Conservation (phyloP, 2,113 vertebrate species). For the Strigops habroptila region DNA sequence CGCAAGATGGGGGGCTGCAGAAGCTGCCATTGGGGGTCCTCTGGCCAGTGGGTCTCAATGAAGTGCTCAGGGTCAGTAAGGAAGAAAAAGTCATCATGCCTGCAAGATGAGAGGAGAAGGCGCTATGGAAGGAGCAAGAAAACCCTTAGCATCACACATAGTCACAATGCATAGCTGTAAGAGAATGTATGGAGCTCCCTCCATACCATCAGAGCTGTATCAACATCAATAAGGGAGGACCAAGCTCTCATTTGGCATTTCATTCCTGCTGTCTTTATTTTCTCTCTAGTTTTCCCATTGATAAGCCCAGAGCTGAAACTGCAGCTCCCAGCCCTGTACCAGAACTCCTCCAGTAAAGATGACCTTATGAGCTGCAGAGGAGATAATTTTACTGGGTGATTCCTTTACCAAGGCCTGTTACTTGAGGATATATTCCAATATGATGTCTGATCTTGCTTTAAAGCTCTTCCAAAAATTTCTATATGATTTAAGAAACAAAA, state of each 20-base stretch:
- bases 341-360: neutral
- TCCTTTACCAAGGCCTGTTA: neutral
- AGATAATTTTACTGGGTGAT: neutral
- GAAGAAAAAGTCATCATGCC: slow-evolving; percentile 80
- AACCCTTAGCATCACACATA: fast-evolving
- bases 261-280: neutral
- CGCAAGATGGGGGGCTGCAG: slow-evolving; percentile 43
- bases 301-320: neutral
- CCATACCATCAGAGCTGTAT: neutral
- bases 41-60: slow-evolving; percentile 74
- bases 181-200: neutral
- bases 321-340: neutral
- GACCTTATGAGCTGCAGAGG: neutral
- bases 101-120: slow-evolving; percentile 8
- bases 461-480: neutral
- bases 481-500: neutral
- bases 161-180: fast-evolving
- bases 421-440: neutral
- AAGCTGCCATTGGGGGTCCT: slow-evolving; percentile 79
- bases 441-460: neutral
- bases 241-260: neutral
- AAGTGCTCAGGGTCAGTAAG: slow-evolving; percentile 81
- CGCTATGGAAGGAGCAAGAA: neutral
- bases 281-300: neutral
- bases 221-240: neutral